phyloP scores from a whole-genome alignment of 2,888 invertebrate species.

The Parnassius smintheus region DNA sequence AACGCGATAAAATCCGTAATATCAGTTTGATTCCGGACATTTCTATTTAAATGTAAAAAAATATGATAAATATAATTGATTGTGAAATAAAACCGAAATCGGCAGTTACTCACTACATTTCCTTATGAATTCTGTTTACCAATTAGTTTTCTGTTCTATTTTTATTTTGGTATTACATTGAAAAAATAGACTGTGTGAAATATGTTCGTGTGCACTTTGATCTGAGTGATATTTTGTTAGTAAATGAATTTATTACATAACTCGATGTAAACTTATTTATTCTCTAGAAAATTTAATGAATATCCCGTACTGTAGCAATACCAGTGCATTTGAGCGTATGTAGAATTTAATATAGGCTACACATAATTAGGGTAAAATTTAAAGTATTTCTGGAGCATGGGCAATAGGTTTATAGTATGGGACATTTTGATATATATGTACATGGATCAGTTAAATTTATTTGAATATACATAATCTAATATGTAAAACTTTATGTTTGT shows the following conservation, averaged over 20 bases:
- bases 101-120: background rate
- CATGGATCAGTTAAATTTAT: background rate
- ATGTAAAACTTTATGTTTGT: no score
- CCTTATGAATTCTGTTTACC: background rate
- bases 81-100: no score
- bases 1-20: background rate
- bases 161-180: no score
- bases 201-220: no score
- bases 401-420: constrained; percentile 26
- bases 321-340: constrained; percentile 20
- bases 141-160: background rate
- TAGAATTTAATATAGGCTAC: constrained; percentile 19
- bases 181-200: no score
- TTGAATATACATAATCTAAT: no score
- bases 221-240: no score
- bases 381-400: constrained; percentile 25
- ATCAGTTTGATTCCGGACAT: background rate
- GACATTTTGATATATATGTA: constrained; percentile 5
- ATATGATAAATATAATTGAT: no score
- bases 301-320: constrained; percentile 5
- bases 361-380: constrained; percentile 25
- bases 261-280: background rate
- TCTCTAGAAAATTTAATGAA: background rate
- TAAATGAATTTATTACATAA: no score
- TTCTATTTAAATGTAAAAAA: no score